Evolutionary conservation across 2,113 vertebrate genomes (phyloP), one percentile per base, ranked within the genome.

Genomic region (Cacatua alba): DNA sequence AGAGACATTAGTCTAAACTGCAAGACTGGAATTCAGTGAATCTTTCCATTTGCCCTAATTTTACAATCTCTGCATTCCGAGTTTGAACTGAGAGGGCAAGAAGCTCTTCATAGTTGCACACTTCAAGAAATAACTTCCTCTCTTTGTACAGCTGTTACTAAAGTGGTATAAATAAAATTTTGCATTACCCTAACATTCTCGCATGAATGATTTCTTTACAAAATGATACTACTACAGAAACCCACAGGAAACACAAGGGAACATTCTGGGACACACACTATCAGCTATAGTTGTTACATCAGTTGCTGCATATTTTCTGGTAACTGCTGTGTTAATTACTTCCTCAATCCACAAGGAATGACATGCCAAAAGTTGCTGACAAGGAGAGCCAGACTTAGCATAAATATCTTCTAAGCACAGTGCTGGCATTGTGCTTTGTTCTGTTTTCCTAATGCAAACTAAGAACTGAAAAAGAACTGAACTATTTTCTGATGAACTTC

Each of bases 171-270:
- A 90, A 68, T 28, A 90, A 76, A 88, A 91, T 72, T 94, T 31
- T 74, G 43, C 57, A 70, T 80, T 88, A 91, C 55, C 65, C 63
- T 95, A 91, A 87, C 33, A 78, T 31, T 63, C 92, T 13, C 87
- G 49, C 35, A 90, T 19, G 92, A 89, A 64, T 80, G 72, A 84
- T 94, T 97, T 97, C 92, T 85, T 81, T 21, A 37, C 46, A 87
- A 86, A 93, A 81, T 20, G 21, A 84, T 46, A 62, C 7, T 48
- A 64, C 86, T 62, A 65, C 17, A 96, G 76, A 93, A 95, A 94
- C 57, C 70, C 82, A 82, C 69, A 93, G 95, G 97, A 97, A 97
- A 91, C 57, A 82, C 77, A 91, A 88, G 77, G 72, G 46, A 94
- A 85, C 57, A 46, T 94, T 93, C 93, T 74, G 76, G 52, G 48